Conservation (phyloP, 1,140 invertebrate species). For the Pseudomyrmex pallidus region DNA sequence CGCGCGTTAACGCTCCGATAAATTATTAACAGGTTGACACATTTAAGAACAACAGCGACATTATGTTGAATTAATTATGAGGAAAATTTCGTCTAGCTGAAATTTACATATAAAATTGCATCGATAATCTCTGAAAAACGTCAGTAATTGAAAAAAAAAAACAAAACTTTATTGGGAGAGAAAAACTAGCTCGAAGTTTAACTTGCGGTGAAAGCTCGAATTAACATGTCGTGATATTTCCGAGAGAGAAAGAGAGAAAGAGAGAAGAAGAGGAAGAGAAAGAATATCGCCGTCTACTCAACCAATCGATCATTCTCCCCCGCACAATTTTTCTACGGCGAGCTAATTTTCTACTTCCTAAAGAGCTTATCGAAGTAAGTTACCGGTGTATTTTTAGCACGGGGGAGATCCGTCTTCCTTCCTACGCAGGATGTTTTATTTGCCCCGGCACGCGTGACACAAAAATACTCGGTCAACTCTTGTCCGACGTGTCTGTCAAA, state of each 20-base stretch:
- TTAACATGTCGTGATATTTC: too few species aligned
- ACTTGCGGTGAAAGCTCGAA: too few species aligned
- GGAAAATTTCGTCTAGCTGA: too few species aligned
- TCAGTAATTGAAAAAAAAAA: background rate
- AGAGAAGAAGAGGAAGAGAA: background rate
- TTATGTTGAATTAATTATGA: background rate
- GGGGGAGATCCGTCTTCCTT: slow-evolving; percentile 80
- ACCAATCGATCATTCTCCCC: slow-evolving; percentile 80
- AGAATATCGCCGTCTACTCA: slow-evolving; percentile 72
- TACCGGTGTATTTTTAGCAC: slow-evolving; percentile 81
- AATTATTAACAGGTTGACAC: background rate
- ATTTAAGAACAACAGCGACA: background rate
- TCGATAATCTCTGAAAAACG: background rate
- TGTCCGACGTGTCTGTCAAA: slow-evolving; percentile 18
- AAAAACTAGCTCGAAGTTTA: too few species aligned
- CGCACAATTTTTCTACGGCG: slow-evolving; percentile 69
- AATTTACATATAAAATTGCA: too few species aligned
- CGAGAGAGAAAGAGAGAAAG: too few species aligned
- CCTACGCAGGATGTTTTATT: slow-evolving; percentile 76
- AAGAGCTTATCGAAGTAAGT: slow-evolving; percentile 83
- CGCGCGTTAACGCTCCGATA: background rate
- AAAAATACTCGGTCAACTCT: slow-evolving; percentile 46
- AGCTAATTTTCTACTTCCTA: slow-evolving; percentile 85
- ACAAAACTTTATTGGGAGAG: background rate
- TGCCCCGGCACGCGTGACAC: slow-evolving; percentile 35